Evolutionary conservation across 2,888 invertebrate species (phyloP).

Genomic region (Chirona hameri): DNA sequence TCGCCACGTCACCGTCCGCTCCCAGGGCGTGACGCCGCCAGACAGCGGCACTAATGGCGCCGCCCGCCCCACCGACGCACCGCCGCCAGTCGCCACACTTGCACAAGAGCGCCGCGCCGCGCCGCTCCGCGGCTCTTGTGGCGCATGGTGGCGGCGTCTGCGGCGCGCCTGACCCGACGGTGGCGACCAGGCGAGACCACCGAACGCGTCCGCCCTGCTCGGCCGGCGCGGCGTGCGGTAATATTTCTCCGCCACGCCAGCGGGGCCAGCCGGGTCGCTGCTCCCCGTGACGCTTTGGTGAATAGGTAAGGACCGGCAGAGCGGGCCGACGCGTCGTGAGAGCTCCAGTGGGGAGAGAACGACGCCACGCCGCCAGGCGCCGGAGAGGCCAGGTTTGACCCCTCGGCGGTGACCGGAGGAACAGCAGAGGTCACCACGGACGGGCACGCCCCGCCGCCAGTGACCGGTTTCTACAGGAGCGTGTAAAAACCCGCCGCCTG

Average conservation of each 20-base stretch:
- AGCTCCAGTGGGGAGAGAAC: no score
- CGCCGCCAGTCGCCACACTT: not conserved
- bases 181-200: not conserved
- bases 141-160: not conserved
- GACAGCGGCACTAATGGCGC: constrained; percentile 28
- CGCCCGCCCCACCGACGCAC: not conserved
- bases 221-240: not conserved
- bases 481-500: not conserved
- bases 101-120: constrained; percentile 6
- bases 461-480: not conserved
- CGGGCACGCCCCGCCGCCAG: no score
- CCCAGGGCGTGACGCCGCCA: constrained; percentile 23
- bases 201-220: not conserved
- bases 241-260: not conserved
- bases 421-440: no score
- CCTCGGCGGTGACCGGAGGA: no score
- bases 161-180: not conserved
- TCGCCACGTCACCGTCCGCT: not conserved
- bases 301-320: not conserved
- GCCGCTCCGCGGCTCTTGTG: not conserved
- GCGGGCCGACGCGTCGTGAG: no score
- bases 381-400: no score
- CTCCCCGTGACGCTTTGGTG: not conserved
- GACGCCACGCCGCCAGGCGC: not conserved
- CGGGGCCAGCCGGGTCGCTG: not conserved